Conservation (phyloP, 2,888 invertebrate species). For the Metellina segmentata region DNA sequence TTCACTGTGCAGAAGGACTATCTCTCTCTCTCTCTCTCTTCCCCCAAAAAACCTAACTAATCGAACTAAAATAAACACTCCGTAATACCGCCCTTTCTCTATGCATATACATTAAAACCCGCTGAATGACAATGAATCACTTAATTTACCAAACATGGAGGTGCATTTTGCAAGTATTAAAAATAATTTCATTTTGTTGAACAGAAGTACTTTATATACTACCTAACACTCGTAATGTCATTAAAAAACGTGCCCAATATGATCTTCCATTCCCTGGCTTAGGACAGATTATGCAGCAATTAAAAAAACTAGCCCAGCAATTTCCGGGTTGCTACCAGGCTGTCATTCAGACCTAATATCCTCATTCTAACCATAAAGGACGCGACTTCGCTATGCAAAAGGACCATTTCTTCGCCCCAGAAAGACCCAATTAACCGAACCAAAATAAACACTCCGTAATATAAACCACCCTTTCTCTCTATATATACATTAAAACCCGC, state of each 20-base stretch:
- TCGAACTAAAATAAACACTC: neutral
- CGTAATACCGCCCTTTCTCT: too few species aligned
- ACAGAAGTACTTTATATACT: too few species aligned
- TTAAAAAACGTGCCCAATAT: too few species aligned
- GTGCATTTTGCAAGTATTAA: too few species aligned
- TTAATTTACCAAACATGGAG: slow-evolving; percentile 43
- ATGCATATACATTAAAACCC: slow-evolving; percentile 36
- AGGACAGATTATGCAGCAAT: too few species aligned
- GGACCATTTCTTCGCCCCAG: neutral
- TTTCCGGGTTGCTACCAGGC: slow-evolving; percentile 13
- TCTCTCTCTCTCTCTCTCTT: too few species aligned
- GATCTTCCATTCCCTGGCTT: too few species aligned
- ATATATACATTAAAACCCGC: slow-evolving; percentile 40
- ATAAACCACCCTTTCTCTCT: neutral
- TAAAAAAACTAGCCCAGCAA: neutral
- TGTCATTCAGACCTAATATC: neutral
- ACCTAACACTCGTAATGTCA: too few species aligned
- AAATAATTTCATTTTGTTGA: too few species aligned
- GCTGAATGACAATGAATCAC: slow-evolving; percentile 46
- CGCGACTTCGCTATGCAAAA: neutral
- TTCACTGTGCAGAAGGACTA: neutral
- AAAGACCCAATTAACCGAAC: neutral
- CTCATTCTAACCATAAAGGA: neutral
- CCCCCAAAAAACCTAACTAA: too few species aligned
- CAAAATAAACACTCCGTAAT: neutral